Conservation (phyloP, 2,113 vertebrate species). For the Bombycilla garrulus region DNA sequence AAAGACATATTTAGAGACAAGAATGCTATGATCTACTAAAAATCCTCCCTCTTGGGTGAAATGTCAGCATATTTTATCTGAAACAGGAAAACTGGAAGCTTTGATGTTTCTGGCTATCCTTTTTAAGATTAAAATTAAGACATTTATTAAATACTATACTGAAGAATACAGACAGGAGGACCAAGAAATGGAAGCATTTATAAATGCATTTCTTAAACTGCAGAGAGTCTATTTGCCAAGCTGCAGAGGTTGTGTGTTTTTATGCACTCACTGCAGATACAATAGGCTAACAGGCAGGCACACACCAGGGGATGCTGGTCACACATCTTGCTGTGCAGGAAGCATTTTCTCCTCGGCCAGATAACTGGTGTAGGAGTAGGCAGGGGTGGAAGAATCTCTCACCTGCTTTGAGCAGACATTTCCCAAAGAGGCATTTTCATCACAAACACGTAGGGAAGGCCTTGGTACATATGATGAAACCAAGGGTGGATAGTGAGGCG, state of each 20-base stretch:
- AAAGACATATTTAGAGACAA: slow-evolving; percentile 27
- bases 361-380: background rate
- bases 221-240: background rate
- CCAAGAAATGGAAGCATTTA: background rate
- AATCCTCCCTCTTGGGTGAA: slow-evolving; percentile 30
- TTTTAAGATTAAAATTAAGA: slow-evolving; percentile 24
- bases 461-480: background rate
- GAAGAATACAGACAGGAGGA: background rate
- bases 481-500: background rate
- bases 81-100: slow-evolving; percentile 29
- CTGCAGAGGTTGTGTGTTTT: background rate
- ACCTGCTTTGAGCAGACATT: background rate
- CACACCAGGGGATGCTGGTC: rapidly evolving
- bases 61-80: slow-evolving; percentile 46
- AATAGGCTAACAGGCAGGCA: background rate
- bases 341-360: background rate
- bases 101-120: slow-evolving; percentile 34
- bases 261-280: background rate
- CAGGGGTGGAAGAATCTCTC: background rate
- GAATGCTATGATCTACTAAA: slow-evolving; percentile 16
- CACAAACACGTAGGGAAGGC: background rate
- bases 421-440: background rate
- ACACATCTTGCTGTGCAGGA: background rate
- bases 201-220: background rate
- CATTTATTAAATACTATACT: background rate